These are phyloP conservation scores for Galendromus occidentalis DNA, from an alignment of 1,140 invertebrate species.

Conservation along the genomic window DNA sequence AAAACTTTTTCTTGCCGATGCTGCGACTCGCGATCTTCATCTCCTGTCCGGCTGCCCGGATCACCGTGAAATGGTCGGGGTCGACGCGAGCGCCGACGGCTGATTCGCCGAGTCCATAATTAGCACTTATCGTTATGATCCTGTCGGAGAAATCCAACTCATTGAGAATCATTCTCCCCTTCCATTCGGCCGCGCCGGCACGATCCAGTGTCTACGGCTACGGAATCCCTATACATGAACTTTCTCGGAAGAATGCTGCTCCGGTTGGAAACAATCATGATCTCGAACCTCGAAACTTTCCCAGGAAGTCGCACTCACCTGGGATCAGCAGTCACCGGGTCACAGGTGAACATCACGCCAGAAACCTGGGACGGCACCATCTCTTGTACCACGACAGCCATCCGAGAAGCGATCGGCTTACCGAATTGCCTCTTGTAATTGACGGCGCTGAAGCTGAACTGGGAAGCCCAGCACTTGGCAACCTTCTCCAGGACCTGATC, in stretches of 20 bases:
- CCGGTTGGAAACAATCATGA: too few species aligned
- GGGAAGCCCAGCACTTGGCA: conserved; percentile 51
- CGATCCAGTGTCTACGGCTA: too few species aligned
- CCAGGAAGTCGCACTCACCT: too few species aligned
- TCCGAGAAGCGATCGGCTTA: conserved; percentile 38
- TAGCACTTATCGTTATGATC: conserved; percentile 49
- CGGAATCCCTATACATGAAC: too few species aligned
- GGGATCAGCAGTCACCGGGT: conserved; percentile 46
- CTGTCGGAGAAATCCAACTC: neutral
- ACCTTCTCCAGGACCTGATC: conserved; percentile 36
- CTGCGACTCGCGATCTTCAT: neutral
- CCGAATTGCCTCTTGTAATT: conserved; percentile 46
- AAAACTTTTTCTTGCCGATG: neutral
- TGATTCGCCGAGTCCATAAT: conserved; percentile 58
- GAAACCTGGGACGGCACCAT: conserved; percentile 48
- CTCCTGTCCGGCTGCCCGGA: neutral
- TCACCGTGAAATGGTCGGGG: conserved; percentile 44
- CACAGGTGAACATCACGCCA: conserved; percentile 55
- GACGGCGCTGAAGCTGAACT: conserved; percentile 48
- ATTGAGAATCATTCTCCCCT: too few species aligned
- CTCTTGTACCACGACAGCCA: conserved; percentile 58
- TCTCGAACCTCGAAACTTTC: too few species aligned
- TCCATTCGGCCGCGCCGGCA: too few species aligned
- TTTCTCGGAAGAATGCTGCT: too few species aligned
- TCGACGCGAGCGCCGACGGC: conserved; percentile 50